Conservation (phyloP, 2,888 invertebrate genomes). For the Cheilosia scutellata region DNA sequence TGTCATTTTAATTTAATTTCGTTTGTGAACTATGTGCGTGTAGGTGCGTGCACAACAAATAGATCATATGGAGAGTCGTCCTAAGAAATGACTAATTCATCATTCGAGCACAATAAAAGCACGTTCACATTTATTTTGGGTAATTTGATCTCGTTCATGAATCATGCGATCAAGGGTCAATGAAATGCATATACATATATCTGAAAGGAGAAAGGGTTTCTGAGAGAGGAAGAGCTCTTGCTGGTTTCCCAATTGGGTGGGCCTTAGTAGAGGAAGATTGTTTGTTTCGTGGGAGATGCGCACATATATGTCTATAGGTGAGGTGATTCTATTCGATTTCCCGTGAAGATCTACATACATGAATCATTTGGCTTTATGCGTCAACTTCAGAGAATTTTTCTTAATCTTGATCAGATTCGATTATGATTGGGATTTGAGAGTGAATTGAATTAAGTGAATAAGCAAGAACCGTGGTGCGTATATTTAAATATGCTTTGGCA, state of each 20-base stretch:
- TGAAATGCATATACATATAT: slow-evolving; percentile 23
- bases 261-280: slow-evolving; percentile 24
- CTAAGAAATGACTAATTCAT: slow-evolving; percentile 67
- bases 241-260: slow-evolving; percentile 62
- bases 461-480: too few species aligned
- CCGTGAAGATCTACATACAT: slow-evolving; percentile 58
- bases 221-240: slow-evolving; percentile 58
- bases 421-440: slow-evolving; percentile 52
- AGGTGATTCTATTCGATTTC: slow-evolving; percentile 58
- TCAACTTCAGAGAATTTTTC: slow-evolving; percentile 55
- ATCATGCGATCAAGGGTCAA: slow-evolving; percentile 70
- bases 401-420: slow-evolving; percentile 56
- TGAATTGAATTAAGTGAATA: not conserved
- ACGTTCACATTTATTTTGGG: slow-evolving; percentile 45
- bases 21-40: slow-evolving; percentile 25
- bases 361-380: slow-evolving; percentile 63
- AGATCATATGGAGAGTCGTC: slow-evolving; percentile 12
- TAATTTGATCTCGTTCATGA: slow-evolving; percentile 73
- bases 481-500: too few species aligned
- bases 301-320: slow-evolving; percentile 7
- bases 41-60: slow-evolving; percentile 48
- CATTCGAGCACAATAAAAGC: slow-evolving; percentile 43
- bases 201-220: slow-evolving; percentile 53
- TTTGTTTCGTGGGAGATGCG: slow-evolving; percentile 52
- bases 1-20: slow-evolving; percentile 67